Percentiles rank a stretch among this genome's conserved stretches.
Conservation (phyloP, 92 coral and sea anemone genomes). For the Diadumene lineata region DNA sequence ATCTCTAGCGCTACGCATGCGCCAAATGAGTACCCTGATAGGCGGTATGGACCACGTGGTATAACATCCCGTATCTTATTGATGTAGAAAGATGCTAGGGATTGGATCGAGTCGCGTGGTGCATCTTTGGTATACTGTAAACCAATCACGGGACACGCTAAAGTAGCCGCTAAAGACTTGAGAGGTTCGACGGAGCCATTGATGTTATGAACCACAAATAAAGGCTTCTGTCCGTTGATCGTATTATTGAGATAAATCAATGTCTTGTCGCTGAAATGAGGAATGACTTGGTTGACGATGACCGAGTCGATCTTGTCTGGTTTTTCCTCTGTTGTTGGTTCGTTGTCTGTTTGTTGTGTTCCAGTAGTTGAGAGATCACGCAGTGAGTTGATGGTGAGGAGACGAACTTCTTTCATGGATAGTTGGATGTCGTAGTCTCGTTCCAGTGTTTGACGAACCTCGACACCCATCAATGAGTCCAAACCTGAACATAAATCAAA, state of each 20-base stretch:
- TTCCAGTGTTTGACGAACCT: conserved; percentile 77
- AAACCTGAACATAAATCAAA: too few relatives aligned
- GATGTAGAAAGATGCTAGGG: conserved; percentile 63
- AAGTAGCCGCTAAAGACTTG: conserved; percentile 55
- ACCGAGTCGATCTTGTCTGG: conserved; percentile 5
- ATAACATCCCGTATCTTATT: conserved; percentile 52
- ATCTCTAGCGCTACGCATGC: conserved; percentile 80
- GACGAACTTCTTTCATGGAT: conserved; percentile 76
- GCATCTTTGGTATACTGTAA: conserved; percentile 63
- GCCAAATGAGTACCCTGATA: conserved; percentile 81
- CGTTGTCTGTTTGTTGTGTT: conserved; percentile 22
- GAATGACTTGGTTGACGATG: conserved; percentile 3
- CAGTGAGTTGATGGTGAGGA: conserved; percentile 72
- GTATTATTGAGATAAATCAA: conserved; percentile 59
- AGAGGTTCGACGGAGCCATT: conserved; percentile 75
- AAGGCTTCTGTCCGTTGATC: conserved; percentile 62
- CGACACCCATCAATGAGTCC: conserved; percentile 86
- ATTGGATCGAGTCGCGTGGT: conserved; percentile 56
- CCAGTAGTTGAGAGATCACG: conserved; percentile 61
- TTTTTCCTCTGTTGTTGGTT: conserved; percentile 11
- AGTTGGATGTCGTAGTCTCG: conserved; percentile 83
- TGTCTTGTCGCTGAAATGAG: conserved; percentile 28
- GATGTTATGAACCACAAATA: conserved; percentile 75
- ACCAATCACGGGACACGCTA: conserved; percentile 71
- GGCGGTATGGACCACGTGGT: conserved; percentile 70